phyloP scores from a whole-genome alignment of 1,140 invertebrate species.

The Zeugodacus cucurbitae region DNA sequence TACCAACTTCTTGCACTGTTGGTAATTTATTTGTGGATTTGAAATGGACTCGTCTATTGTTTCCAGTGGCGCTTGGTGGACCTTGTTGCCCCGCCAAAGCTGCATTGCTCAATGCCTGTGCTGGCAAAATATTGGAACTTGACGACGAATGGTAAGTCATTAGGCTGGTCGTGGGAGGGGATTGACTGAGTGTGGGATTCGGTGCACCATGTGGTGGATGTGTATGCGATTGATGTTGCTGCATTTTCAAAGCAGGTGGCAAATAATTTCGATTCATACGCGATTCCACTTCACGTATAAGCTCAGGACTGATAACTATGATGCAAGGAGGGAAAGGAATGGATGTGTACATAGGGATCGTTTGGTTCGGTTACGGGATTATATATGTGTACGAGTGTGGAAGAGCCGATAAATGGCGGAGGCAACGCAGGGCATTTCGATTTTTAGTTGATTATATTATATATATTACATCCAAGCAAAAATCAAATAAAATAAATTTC shows the following conservation, averaged over 20 bases:
- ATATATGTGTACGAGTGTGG: not conserved
- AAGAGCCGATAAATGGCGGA: not conserved
- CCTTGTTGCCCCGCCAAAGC: slow-evolving; percentile 42
- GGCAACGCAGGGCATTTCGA: not conserved
- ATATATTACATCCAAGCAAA: slow-evolving; percentile 53
- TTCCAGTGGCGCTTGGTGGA: slow-evolving; percentile 49
- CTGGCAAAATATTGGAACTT: slow-evolving; percentile 32
- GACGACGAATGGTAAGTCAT: slow-evolving; percentile 40
- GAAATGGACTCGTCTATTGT: slow-evolving; percentile 56
- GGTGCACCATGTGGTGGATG: not conserved
- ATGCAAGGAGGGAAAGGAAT: not conserved
- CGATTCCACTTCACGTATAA: slow-evolving; percentile 87
- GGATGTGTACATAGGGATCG: no score
- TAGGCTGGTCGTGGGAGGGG: slow-evolving; percentile 55
- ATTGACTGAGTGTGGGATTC: slow-evolving; percentile 52
- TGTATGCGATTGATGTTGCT: not conserved
- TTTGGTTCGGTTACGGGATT: not conserved
- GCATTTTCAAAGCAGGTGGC: slow-evolving; percentile 71
- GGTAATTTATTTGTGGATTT: slow-evolving; percentile 66
- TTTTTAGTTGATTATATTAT: slow-evolving; percentile 35
- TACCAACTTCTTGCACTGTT: slow-evolving; percentile 71
- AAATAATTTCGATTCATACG: slow-evolving; percentile 86
- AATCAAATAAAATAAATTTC: slow-evolving; percentile 40
- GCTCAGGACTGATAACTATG: slow-evolving; percentile 84
- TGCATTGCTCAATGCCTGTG: slow-evolving; percentile 45